phyloP scores from a whole-genome alignment of 2,797 vertebrate genomes.

The Crenuchus spilurus region DNA sequence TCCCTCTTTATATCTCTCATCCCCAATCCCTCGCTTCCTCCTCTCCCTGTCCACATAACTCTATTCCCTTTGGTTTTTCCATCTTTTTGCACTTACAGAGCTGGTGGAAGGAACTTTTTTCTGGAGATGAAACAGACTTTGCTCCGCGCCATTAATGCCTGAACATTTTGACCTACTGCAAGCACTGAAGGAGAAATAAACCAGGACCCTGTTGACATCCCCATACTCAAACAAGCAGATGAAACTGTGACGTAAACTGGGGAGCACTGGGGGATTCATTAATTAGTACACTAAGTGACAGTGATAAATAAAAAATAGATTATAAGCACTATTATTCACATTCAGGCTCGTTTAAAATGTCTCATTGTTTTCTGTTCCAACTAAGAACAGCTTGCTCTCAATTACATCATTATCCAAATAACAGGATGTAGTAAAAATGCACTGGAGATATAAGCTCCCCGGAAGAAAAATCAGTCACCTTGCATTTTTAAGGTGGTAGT shows the following conservation, averaged over 20 bases:
- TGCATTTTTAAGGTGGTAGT: no score
- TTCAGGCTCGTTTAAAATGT: no score
- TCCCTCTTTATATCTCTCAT: slow-evolving; percentile 43
- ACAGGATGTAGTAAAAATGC: no score
- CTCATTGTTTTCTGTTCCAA: no score
- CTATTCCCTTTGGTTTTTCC: slow-evolving; percentile 71
- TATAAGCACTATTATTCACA: no score
- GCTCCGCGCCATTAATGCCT: slow-evolving; percentile 45
- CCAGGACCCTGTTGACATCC: slow-evolving; percentile 35
- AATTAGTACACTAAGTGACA: slow-evolving; percentile 16
- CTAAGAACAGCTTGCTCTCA: no score
- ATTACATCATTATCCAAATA: no score
- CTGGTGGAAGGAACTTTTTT: slow-evolving; percentile 70
- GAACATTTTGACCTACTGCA: slow-evolving; percentile 39
- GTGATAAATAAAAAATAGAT: slow-evolving; percentile 19
- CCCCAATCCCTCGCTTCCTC: slow-evolving; percentile 64
- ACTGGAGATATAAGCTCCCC: no score
- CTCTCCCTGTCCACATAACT: slow-evolving; percentile 69
- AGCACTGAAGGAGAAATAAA: slow-evolving; percentile 42
- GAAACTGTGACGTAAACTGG: not conserved
- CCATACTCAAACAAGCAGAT: slow-evolving; percentile 15
- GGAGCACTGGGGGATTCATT: not conserved
- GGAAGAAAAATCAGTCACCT: no score
- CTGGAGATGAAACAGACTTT: slow-evolving; percentile 66
- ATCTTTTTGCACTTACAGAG: slow-evolving; percentile 76